phyloP scores from a whole-genome alignment of 2,113 vertebrate species.

The Arvicanthis niloticus region DNA sequence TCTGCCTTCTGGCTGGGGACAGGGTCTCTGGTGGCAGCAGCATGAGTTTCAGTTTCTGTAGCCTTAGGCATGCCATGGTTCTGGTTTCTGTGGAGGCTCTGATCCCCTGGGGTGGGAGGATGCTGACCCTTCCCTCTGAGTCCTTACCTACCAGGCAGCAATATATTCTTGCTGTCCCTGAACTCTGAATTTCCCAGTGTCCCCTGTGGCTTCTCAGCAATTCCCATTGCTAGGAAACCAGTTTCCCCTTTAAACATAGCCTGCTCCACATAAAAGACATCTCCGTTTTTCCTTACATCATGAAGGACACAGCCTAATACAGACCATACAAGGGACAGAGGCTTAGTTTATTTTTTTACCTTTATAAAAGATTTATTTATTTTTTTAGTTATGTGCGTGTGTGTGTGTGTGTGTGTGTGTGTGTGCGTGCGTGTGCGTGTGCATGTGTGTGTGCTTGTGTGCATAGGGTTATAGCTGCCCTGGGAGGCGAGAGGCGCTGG shows the following conservation, averaged over 20 bases:
- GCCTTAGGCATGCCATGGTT: neutral
- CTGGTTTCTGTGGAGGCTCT: neutral
- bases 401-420: neutral
- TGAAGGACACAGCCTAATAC: neutral
- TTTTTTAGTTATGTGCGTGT: neutral
- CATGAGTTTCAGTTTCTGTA: neutral
- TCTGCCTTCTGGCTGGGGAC: neutral
- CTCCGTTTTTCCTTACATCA: neutral
- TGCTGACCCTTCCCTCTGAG: too few species aligned
- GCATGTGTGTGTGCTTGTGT: neutral
- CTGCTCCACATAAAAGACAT: neutral
- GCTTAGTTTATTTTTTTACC: neutral
- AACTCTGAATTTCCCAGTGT: neutral
- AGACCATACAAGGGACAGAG: neutral
- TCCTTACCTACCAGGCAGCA: neutral
- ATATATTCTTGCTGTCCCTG: neutral
- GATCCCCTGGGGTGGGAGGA: neutral
- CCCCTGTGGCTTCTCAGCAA: neutral
- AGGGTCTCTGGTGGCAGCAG: neutral
- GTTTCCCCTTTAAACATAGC: neutral
- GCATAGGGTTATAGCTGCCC: neutral
- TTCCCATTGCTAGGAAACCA: neutral
- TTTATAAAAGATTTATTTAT: neutral
- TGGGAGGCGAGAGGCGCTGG: neutral
- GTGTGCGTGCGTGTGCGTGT: neutral